Evolutionary conservation across 2,113 vertebrate genomes (phyloP).

Genomic region (Cyprinodon brontotheroides): DNA sequence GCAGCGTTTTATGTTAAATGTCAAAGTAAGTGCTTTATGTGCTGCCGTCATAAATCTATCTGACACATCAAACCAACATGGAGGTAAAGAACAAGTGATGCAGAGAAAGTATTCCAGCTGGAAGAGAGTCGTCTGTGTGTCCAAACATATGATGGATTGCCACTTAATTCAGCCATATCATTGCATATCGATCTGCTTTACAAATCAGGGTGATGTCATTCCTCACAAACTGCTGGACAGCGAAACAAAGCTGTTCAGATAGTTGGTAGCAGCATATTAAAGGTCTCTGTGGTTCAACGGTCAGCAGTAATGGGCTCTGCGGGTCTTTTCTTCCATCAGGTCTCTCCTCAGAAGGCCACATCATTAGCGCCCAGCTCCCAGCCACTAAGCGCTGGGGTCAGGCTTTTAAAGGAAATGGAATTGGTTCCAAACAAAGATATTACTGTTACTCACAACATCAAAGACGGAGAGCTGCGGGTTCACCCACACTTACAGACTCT

Average conservation of each 20-base stretch:
- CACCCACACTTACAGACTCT: constrained; percentile 26
- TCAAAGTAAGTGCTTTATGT: neutral
- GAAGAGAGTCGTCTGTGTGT: constrained; percentile 22
- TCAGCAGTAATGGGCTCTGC: constrained; percentile 64
- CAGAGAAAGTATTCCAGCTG: constrained; percentile 10
- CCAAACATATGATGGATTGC: constrained; percentile 60
- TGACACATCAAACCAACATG: constrained; percentile 9
- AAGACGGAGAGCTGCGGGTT: constrained; percentile 27
- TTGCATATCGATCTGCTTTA: constrained; percentile 59
- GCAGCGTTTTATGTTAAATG: neutral
- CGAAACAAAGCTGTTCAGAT: constrained; percentile 50
- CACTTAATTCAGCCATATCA: constrained; percentile 54
- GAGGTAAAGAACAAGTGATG: constrained; percentile 27
- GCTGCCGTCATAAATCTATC: neutral
- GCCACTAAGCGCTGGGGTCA: constrained; percentile 26
- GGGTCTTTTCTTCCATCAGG: constrained; percentile 46
- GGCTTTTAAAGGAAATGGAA: constrained; percentile 48
- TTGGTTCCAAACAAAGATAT: constrained; percentile 61
- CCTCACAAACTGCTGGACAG: constrained; percentile 47
- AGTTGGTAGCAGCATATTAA: constrained; percentile 58
- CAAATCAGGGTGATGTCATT: constrained; percentile 50
- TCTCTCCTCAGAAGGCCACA: constrained; percentile 35
- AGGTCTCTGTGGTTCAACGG: constrained; percentile 60
- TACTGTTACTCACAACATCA: constrained; percentile 58
- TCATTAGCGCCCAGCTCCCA: constrained; percentile 42